These are phyloP conservation scores for Panthera leo DNA, from an alignment of 2,113 vertebrate genomes.

Conservation along the genomic window DNA sequence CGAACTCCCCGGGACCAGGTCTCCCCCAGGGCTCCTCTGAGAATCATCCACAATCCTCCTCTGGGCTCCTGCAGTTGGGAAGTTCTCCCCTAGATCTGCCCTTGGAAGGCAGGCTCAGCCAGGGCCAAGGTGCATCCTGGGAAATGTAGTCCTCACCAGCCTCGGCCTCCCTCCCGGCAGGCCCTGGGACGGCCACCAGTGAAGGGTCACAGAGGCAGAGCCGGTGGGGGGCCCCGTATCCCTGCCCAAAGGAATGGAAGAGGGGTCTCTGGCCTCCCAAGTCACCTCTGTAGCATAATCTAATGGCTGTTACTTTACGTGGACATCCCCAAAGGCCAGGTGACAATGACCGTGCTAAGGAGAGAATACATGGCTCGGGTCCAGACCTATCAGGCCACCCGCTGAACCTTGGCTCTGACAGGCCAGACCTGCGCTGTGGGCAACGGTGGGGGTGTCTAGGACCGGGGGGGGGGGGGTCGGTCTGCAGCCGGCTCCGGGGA, in stretches of 20 bases:
- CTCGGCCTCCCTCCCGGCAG: not conserved
- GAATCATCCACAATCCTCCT: not conserved
- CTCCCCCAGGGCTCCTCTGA: not conserved
- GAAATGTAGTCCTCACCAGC: slow-evolving; percentile 35
- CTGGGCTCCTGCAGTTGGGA: not conserved
- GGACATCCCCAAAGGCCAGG: not conserved
- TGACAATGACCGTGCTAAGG: not conserved
- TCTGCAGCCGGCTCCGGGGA: accelerated
- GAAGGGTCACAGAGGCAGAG: not conserved
- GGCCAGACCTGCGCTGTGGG: not conserved
- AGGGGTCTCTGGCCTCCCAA: not conserved
- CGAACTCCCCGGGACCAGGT: not conserved
- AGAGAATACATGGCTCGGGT: accelerated
- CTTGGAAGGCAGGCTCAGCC: not conserved
- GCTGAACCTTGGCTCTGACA: not conserved
- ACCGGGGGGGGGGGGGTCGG: accelerated
- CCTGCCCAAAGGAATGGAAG: not conserved
- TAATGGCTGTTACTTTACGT: not conserved
- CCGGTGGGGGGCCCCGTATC: accelerated
- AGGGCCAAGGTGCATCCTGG: slow-evolving; percentile 43
- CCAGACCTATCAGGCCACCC: not conserved
- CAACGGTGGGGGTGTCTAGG: not conserved
- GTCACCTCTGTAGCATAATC: not conserved
- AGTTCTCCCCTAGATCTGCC: not conserved
- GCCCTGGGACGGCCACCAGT: not conserved